Conservation (phyloP, 2,888 invertebrate genomes). For the Craniophora ligustri region DNA sequence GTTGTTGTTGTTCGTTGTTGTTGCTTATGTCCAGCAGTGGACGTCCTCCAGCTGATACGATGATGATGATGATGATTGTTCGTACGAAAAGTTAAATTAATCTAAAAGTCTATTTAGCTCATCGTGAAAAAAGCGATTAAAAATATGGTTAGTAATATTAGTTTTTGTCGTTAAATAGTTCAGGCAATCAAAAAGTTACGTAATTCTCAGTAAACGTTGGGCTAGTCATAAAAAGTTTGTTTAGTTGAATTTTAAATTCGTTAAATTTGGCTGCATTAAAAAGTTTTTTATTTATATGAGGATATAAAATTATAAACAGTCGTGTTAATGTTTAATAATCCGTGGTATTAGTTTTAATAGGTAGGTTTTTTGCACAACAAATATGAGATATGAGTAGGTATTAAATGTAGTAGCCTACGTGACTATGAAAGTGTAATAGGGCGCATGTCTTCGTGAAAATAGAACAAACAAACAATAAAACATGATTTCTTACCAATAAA, state of each 20-base stretch:
- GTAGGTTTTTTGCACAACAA: not conserved
- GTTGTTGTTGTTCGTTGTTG: too few relatives aligned
- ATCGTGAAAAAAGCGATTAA: conserved; percentile 21
- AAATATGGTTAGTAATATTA: conserved; percentile 38
- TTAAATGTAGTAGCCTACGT: conserved; percentile 16
- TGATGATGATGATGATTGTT: too few relatives aligned
- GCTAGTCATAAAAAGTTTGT: conserved; percentile 33
- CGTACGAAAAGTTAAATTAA: conserved; percentile 6
- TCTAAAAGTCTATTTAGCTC: conserved; percentile 17
- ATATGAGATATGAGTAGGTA: not conserved
- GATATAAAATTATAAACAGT: conserved; percentile 23
- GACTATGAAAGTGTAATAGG: conserved; percentile 1
- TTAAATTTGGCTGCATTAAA: conserved; percentile 8
- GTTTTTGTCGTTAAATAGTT: conserved; percentile 42
- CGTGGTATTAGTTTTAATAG: conserved; percentile 3
- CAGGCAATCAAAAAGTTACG: conserved; percentile 42
- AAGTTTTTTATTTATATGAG: conserved; percentile 19
- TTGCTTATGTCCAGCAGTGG: too few relatives aligned
- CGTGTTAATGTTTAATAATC: conserved; percentile 13
- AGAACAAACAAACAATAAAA: conserved; percentile 21
- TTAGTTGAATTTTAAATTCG: conserved; percentile 40
- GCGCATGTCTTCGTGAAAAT: conserved; percentile 6
- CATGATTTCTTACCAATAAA: conserved; percentile 8
- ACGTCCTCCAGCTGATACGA: too few relatives aligned
- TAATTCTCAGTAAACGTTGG: conserved; percentile 12